Evolutionary conservation across 2,888 invertebrate species (phyloP), one percentile per base, ranked within the genome.

Genomic region (Imbricaverruca yamaguchii): DNA sequence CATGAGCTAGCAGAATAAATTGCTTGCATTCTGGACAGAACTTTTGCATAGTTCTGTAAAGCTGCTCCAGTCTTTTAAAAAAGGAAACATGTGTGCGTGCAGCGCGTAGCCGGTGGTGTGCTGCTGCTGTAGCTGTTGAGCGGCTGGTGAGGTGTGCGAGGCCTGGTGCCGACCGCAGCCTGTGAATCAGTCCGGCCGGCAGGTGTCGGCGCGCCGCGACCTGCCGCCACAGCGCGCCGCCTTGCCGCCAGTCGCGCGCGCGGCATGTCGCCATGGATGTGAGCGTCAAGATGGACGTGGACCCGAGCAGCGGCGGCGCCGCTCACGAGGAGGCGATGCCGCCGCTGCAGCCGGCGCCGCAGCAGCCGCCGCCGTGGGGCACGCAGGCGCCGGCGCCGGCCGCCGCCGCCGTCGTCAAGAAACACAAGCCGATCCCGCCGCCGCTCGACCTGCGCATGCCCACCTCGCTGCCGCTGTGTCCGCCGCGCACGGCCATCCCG

Each of bases 401-500:
- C 15, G 59, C 12, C 59, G 15, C 4, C 53, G 18, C 67, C 12
- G 23, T 12, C 12, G 25, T 67, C n/a, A 69, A 69, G 69, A 13
- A 18, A 21, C 74, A 11, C 53, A 74, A 74, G 53, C 74, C 74
- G 21, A 74, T 74, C 18, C 74, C 74, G 74, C 74, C 74, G 53
- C 74, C 74, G 55, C 55, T 74, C 53, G 74, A 74, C 55, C 55
- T 74, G 21, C 53, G 74, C 18, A 53, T 74, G 74, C 53, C 74
- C 10, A 21, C 74, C 12, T 74, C 74, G 55, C 74, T 23, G 21
- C 21, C 12, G 53, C 74, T 74, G 18, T 55, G 53, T 9, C 74
- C 74, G 53, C 79, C 79, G 15, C 79, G 79, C 79, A 79, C 79
- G 15, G 79, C 59, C 79, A 79, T 79, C 23, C 79, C 79, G 23